Base-by-base conservation (phyloP, 1,140 invertebrate species). In the Samia ricini region DNA sequence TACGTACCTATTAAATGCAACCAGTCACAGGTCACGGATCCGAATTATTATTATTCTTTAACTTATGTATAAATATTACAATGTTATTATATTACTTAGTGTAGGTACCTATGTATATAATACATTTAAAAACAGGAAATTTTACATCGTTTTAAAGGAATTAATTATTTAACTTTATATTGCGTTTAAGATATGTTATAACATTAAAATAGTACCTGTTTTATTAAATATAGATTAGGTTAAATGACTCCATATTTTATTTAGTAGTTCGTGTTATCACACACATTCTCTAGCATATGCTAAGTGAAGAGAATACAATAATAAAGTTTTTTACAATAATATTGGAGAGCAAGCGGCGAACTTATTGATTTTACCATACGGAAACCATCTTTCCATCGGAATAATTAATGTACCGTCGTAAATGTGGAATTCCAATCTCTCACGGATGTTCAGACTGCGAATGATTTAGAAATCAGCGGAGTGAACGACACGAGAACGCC, bases 361-460 rank as follows among this genome's bases (percentile, higher is more conserved):
- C 33, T 15, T 42, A 15, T 42, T 12, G 33, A 42, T 15, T 42
- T 42, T 42, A 42, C 7, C 33, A 42, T 42, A 42, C 33, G 33
- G 12, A 42, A 42, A 42, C 33, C 33, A 42, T 42, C 8, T 42
- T 42, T 42, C 33, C 33, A 42, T 42, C 33, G 33, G 33, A 42
- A 24, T 63, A 66, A 72, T 69, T 71, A 76, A 72, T 76, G 63
- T 73, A 70, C 69, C 70, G 63, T 74, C 63, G 68, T 72, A 79
- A 76, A 81, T 79, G 65, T 76, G 66, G 66, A 81, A 82, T 85
- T 82, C 69, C 74, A 73, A 82, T 81, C 71, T 81, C 72, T 82
- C 79, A 70, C 81, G 79, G 76, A 82, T 80, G 76, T 76, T 78
- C 59, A 71, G 70, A 64, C 60, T 63, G 66, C 63, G 69, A 72